phyloP scores from a whole-genome alignment of 2,797 vertebrate species.

The Octomys mimax region DNA sequence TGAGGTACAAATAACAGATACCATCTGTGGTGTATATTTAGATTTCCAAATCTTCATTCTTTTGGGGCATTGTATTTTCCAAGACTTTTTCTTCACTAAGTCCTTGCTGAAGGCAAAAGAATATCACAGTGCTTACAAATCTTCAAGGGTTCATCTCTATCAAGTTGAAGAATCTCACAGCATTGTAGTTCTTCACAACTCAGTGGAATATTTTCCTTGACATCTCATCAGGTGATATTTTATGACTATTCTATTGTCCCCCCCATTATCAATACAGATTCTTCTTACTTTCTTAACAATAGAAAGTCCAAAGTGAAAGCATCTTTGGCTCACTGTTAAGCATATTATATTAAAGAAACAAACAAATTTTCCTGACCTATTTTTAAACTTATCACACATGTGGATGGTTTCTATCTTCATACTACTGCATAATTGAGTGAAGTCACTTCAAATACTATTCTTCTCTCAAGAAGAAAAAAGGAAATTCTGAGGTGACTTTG shows the following conservation, averaged over 20 bases:
- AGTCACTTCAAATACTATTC: constrained; percentile 13
- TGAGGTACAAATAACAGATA: constrained; percentile 21
- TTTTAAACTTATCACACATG: constrained; percentile 15
- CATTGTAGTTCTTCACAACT: neutral
- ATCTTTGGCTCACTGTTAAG: neutral
- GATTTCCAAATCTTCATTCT: constrained; percentile 35
- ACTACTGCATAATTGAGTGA: neutral
- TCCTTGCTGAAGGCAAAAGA: neutral
- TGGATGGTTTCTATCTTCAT: constrained; percentile 12
- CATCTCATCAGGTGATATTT: neutral
- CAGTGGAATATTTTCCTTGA: constrained; percentile 9
- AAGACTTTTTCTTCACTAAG: constrained; percentile 16
- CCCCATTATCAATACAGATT: neutral
- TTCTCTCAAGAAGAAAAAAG: neutral
- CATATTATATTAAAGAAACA: neutral
- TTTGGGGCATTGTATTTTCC: neutral
- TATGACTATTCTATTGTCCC: neutral
- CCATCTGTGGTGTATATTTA: neutral
- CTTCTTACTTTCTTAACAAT: neutral
- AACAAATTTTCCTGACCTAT: neutral
- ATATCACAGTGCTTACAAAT: neutral
- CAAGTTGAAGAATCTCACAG: neutral
- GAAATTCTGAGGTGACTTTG: neutral
- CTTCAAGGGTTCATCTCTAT: constrained; percentile 3
- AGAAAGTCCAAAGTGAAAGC: neutral